These are phyloP conservation scores for Petrocephalus schoutedeni DNA, from an alignment of 2,797 vertebrate species.

Conservation along the genomic window DNA sequence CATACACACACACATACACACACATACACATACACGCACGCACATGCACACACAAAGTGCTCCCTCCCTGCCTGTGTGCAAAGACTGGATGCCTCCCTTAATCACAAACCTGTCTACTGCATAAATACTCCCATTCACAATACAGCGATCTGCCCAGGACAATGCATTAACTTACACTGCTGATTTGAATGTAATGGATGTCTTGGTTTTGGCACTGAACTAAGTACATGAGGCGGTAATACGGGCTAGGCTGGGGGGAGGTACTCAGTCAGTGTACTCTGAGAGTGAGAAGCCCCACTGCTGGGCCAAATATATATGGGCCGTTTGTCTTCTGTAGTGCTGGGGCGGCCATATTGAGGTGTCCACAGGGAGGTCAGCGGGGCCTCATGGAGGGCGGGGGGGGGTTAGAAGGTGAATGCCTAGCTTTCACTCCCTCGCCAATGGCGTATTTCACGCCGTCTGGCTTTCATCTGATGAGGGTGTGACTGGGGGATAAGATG, in stretches of 20 bases:
- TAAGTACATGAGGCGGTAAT: not conserved
- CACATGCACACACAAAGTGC: not conserved
- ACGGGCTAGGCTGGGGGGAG: not conserved
- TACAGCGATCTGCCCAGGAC: not conserved
- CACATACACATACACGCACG: not conserved
- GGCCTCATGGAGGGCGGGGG: not conserved
- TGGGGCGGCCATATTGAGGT: not conserved
- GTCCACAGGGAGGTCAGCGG: not conserved
- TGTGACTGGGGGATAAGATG: slow-evolving; percentile 39
- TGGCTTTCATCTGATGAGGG: slow-evolving; percentile 29
- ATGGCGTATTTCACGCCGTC: slow-evolving; percentile 52
- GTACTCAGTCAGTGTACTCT: slow-evolving; percentile 14
- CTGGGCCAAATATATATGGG: not conserved
- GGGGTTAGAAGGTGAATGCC: not conserved
- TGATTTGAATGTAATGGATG: not conserved
- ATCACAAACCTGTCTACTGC: not conserved
- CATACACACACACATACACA: not conserved
- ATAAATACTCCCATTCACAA: not conserved
- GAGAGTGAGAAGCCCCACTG: not conserved
- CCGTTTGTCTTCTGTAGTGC: not conserved
- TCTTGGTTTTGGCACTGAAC: not conserved
- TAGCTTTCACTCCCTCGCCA: slow-evolving; percentile 29
- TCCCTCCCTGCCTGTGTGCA: not conserved
- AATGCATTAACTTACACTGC: not conserved
- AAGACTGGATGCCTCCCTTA: not conserved